Conservation (phyloP, 53 echinoderm and acorn worm genomes). For the Antedon mediterranea region DNA sequence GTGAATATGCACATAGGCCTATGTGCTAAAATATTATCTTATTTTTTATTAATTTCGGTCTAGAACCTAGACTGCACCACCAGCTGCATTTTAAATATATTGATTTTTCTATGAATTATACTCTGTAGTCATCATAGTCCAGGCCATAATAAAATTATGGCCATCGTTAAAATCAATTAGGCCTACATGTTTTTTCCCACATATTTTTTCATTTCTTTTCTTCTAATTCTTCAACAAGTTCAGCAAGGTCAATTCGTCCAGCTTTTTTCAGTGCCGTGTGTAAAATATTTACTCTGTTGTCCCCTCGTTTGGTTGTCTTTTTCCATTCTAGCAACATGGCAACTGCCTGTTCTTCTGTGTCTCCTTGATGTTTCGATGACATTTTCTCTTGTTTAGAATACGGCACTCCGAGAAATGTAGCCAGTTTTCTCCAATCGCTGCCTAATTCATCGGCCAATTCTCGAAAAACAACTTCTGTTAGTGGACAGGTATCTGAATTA, state of each 20-base stretch:
- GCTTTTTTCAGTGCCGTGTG: background rate
- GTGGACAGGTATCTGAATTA: background rate
- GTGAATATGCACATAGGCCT: no score
- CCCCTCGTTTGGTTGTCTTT: background rate
- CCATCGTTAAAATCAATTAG: no score
- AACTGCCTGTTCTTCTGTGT: background rate
- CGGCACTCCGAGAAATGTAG: background rate
- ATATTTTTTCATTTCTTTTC: background rate
- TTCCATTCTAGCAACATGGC: background rate
- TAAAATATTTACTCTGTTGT: background rate
- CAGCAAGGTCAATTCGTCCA: background rate
- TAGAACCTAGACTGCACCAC: no score
- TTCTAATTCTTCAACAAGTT: background rate
- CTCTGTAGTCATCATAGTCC: no score
- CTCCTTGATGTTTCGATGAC: background rate
- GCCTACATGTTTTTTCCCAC: no score
- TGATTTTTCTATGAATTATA: no score
- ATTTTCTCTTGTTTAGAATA: background rate
- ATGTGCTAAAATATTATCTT: no score
- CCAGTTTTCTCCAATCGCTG: background rate
- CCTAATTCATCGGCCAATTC: background rate
- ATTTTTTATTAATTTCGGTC: no score
- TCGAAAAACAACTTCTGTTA: background rate
- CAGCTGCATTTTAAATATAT: no score
- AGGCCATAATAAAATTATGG: no score